These are phyloP conservation scores for Tubulanus polymorphus DNA, from an alignment of 2,888 invertebrate species.

Conservation along the genomic window DNA sequence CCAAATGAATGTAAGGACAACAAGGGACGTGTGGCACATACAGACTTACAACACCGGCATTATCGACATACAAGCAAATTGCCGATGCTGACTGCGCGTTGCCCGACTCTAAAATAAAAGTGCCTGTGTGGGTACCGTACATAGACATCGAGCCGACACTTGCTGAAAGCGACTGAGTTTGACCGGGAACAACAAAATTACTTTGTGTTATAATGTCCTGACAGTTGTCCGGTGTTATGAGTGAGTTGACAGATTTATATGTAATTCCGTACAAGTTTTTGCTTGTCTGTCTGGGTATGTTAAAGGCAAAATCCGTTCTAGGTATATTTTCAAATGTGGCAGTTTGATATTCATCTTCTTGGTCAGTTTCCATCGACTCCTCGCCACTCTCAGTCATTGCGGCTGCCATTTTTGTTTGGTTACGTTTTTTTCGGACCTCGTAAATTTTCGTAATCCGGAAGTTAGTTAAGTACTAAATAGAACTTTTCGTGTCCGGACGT, in stretches of 20 bases:
- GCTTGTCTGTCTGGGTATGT: too few relatives aligned
- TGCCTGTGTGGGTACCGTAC: neutral
- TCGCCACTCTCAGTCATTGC: too few relatives aligned
- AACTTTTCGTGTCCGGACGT: too few relatives aligned
- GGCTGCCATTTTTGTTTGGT: too few relatives aligned
- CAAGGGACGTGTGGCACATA: neutral
- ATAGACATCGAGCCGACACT: neutral
- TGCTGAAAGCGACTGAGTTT: neutral
- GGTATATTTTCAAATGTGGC: too few relatives aligned
- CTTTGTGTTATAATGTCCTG: neutral
- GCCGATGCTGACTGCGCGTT: neutral
- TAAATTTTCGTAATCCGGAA: too few relatives aligned
- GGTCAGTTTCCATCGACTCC: too few relatives aligned
- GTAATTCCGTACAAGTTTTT: neutral
- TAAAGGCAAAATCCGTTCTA: too few relatives aligned
- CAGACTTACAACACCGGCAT: neutral
- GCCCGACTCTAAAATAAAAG: neutral
- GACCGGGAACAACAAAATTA: neutral
- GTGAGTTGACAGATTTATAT: neutral
- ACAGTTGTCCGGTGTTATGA: neutral
- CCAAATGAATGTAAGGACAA: neutral
- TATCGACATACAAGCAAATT: neutral
- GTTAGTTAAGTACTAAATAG: too few relatives aligned
- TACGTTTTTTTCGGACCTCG: too few relatives aligned
- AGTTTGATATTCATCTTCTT: too few relatives aligned